Base-by-base conservation (phyloP, 2,113 vertebrate species). In the Psophia crepitans region DNA sequence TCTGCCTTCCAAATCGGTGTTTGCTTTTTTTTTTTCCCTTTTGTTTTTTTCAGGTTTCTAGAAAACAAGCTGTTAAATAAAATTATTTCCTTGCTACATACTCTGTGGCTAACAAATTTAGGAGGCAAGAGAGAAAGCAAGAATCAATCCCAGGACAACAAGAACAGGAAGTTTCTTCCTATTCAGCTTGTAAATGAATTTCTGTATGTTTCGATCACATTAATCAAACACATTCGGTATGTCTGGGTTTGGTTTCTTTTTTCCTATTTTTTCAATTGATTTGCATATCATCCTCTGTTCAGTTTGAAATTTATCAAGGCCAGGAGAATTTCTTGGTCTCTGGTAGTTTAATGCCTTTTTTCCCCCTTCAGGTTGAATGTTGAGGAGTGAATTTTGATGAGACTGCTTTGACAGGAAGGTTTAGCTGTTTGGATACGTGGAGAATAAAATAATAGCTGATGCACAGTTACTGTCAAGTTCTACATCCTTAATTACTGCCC, bases 151-250 rank as follows among this genome's bases (percentile, higher is more conserved):
- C 94, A 51, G 68, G 88, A 89, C 86, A 91, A 94, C 24, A 97
- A 89, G 87, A 91, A 94, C 24, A 97, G 92, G 24, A 99, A 99
- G 96, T 98, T 98, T 94, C 98, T 99, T 37, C 98, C 99, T 49
- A 97, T 99, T 32, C 98, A 99, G 33, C 49, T 99, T 93, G 97
- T 99, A 92, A 98, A 82, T 26, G 99, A 99, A 94, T 99, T 99
- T 90, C 98, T 99, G 4, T 98, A 97, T 46, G 98, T 99, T 81
- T 96, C 98, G 33, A 35, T 97, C 6, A 70, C 74, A 0, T 80
- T 99, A 84, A 78, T 96, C 69, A 98, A 96, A 91, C 98, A 98
- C 51, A 97, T 99, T 84, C 96, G 98, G 99, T 99, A 97, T 98
- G 97, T 68, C 7, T 3, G 49, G 49, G 49, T 13, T 27, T 24